These are phyloP conservation scores for Ceratina australensis DNA, from an alignment of 1,140 invertebrate genomes.

Conservation along the genomic window DNA sequence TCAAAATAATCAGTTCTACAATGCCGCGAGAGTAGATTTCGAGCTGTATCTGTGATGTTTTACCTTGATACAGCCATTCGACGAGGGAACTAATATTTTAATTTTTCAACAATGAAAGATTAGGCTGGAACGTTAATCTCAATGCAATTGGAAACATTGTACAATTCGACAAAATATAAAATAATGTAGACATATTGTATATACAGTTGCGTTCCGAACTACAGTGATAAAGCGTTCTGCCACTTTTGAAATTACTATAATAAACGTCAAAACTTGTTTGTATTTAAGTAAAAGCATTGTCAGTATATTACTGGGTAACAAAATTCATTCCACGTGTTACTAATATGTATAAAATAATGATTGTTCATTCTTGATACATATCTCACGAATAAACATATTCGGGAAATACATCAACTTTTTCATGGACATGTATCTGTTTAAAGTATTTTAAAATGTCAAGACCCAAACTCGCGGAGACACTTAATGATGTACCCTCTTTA, in stretches of 20 bases:
- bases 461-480: neutral
- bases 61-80: neutral
- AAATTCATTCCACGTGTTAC: constrained; percentile 1
- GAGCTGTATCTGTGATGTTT: constrained; percentile 87
- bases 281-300: constrained; percentile 5
- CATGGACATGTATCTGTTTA: neutral
- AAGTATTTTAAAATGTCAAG: neutral
- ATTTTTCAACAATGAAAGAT: constrained; percentile 17
- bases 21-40: constrained; percentile 94
- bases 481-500: neutral
- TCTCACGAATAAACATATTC: constrained; percentile 29
- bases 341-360: constrained; percentile 1
- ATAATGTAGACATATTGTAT: neutral
- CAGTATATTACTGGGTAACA: neutral
- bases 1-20: constrained; percentile 89
- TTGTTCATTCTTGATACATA: constrained; percentile 39
- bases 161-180: neutral
- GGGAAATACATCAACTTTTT: neutral
- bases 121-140: neutral
- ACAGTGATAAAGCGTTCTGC: neutral
- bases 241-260: constrained; percentile 6
- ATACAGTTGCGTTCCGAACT: constrained; percentile 25
- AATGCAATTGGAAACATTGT: neutral
- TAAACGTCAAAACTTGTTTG: constrained; percentile 1
- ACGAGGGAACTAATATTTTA: constrained; percentile 4